phyloP scores from a whole-genome alignment of 2,888 invertebrate genomes.

The Apoda limacodes region DNA sequence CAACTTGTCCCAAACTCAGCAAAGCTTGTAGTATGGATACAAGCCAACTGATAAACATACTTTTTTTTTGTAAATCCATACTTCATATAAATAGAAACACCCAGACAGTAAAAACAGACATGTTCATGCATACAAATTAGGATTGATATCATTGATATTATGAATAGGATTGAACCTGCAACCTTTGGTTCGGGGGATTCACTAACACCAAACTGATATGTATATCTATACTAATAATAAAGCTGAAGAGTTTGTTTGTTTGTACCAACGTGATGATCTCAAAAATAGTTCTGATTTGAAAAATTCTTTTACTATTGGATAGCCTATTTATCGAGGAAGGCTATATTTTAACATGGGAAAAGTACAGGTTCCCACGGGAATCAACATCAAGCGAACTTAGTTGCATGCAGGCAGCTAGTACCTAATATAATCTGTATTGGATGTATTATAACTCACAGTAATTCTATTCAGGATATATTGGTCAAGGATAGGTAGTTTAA shows the following conservation, averaged over 20 bases:
- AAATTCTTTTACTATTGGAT: too few relatives aligned
- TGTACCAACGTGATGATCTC: neutral
- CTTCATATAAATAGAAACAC: neutral
- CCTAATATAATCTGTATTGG: too few relatives aligned
- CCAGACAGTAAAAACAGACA: neutral
- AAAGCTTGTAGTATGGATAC: too few relatives aligned
- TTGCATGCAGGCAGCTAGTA: neutral
- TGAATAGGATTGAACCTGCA: neutral
- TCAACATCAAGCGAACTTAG: neutral
- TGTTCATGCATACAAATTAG: neutral
- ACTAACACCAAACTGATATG: too few relatives aligned
- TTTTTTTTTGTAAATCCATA: slow-evolving; percentile 1
- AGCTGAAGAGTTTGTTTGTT: too few relatives aligned
- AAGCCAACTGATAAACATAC: too few relatives aligned
- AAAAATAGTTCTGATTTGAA: slow-evolving; percentile 3
- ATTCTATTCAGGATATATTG: slow-evolving; percentile 3
- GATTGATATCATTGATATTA: too few relatives aligned
- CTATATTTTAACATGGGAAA: too few relatives aligned
- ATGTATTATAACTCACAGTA: neutral
- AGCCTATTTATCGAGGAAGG: too few relatives aligned
- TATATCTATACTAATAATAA: too few relatives aligned
- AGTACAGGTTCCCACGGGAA: neutral
- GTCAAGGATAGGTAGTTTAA: slow-evolving; percentile 1
- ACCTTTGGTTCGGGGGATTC: slow-evolving; percentile 2
- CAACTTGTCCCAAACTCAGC: neutral